Percentiles rank a stretch among this genome's conserved stretches.
These are phyloP conservation scores for Pygocentrus nattereri DNA, from an alignment of 2,797 vertebrate genomes.

Conservation along the genomic window DNA sequence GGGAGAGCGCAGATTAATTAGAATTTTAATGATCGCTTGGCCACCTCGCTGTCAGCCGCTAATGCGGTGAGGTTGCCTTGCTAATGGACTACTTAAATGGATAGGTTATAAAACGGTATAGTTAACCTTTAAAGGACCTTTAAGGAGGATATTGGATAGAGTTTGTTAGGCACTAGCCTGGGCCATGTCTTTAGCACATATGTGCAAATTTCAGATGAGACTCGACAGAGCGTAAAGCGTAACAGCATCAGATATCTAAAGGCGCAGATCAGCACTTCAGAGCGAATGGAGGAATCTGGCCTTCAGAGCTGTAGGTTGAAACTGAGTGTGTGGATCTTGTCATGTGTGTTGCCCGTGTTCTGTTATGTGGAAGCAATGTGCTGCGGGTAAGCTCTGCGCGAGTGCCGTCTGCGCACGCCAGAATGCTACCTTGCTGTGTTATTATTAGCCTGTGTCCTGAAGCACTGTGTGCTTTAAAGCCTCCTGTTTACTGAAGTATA, in stretches of 20 bases:
- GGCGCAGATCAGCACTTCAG: slow-evolving; percentile 15
- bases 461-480: slow-evolving; percentile 9
- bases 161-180: slow-evolving; percentile 40
- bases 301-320: not conserved
- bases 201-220: slow-evolving; percentile 36
- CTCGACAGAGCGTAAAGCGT: not conserved
- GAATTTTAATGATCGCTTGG: slow-evolving; percentile 52
- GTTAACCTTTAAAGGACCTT: slow-evolving; percentile 56
- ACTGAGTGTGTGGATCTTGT: slow-evolving; percentile 1
- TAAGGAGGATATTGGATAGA: slow-evolving; percentile 36
- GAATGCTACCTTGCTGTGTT: not conserved
- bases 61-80: slow-evolving; percentile 52
- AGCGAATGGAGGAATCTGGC: not conserved
- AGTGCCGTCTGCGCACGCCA: not conserved
- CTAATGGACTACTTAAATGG: slow-evolving; percentile 56
- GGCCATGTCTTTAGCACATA: slow-evolving; percentile 33
- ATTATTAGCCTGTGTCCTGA: slow-evolving; percentile 20
- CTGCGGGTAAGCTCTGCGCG: not conserved
- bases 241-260: slow-evolving; percentile 13
- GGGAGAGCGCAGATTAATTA: slow-evolving; percentile 54
- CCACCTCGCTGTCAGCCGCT: slow-evolving; percentile 37
- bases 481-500: not conserved
- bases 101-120: slow-evolving; percentile 58
- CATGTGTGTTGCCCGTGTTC: not conserved
- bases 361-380: not conserved